Conservation (phyloP, 2,113 vertebrate genomes). For the Geococcyx californianus region DNA sequence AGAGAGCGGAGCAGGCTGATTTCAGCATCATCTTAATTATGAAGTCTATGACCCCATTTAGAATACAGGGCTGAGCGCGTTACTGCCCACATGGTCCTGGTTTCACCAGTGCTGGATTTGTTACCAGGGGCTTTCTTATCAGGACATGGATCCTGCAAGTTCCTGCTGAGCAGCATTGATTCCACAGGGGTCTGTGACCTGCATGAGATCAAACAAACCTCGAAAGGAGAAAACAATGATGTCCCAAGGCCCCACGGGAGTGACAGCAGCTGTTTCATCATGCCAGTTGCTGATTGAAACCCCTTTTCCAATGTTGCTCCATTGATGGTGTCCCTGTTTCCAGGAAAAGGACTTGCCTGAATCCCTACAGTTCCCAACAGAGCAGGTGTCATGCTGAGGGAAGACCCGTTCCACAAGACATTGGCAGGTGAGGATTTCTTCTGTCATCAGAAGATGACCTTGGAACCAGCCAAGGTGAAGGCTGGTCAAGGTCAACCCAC, state of each 20-base stretch:
- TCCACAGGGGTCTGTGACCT: background rate
- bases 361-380: background rate
- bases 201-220: background rate
- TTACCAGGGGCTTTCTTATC: background rate
- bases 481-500: background rate
- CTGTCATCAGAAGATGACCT: background rate
- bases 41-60: background rate
- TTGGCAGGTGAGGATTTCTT: background rate
- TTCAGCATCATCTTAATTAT: background rate
- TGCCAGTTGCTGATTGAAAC: background rate
- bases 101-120: background rate
- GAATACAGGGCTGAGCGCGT: fast-evolving
- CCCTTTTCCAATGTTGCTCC: background rate
- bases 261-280: background rate
- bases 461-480: background rate
- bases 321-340: background rate
- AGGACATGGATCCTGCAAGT: background rate
- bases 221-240: background rate
- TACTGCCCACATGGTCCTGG: fast-evolving
- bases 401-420: background rate
- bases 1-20: background rate
- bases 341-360: background rate
- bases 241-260: background rate
- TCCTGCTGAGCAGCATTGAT: background rate
- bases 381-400: background rate